Evolutionary conservation across 2,888 invertebrate species (phyloP).

Genomic region (Phyto melanocephala): DNA sequence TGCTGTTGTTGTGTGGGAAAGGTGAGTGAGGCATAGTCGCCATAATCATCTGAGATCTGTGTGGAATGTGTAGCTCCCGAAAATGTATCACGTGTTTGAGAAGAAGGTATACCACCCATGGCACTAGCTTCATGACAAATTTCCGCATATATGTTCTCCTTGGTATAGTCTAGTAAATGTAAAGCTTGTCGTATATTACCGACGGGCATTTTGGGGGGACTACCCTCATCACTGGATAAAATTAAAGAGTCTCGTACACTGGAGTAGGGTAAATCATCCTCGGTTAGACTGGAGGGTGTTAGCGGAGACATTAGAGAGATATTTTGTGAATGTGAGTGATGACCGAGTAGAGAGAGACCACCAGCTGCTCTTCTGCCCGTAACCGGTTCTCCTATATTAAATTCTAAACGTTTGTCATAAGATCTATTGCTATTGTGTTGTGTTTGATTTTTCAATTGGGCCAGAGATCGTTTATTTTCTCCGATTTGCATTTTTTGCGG

Average conservation of each 20-base stretch:
- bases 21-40: conserved; percentile 74
- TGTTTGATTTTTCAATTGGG: conserved; percentile 70
- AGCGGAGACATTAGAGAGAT: conserved; percentile 67
- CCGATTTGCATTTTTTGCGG: conserved; percentile 81
- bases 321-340: conserved; percentile 53
- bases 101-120: conserved; percentile 67
- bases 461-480: conserved; percentile 74
- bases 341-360: conserved; percentile 72
- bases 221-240: conserved; percentile 70
- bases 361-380: conserved; percentile 74
- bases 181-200: conserved; percentile 68
- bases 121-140: conserved; percentile 80
- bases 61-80: conserved; percentile 71
- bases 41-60: conserved; percentile 70
- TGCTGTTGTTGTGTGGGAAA: conserved; percentile 65
- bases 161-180: conserved; percentile 73
- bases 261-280: conserved; percentile 85
- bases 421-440: conserved; percentile 8
- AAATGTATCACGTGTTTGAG: conserved; percentile 70
- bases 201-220: conserved; percentile 45
- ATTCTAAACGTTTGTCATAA: conserved; percentile 68
- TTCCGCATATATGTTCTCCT: conserved; percentile 86
- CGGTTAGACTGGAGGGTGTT: conserved; percentile 73
- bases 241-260: conserved; percentile 84
- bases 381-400: conserved; percentile 73